phyloP scores from a whole-genome alignment of 64 coral and sea anemone species.

The Catalaphyllia jardinei region DNA sequence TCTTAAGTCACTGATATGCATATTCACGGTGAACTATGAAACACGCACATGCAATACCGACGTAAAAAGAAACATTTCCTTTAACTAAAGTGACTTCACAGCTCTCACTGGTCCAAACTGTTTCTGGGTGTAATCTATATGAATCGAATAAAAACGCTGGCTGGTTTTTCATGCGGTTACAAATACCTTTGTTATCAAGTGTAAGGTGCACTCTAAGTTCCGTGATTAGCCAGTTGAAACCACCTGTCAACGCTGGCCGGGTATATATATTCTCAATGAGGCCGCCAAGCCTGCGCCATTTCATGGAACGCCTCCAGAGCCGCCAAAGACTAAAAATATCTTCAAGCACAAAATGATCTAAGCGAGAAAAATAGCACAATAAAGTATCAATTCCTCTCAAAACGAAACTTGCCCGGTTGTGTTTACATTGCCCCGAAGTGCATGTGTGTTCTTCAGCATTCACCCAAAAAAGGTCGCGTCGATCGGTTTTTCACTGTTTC shows the following conservation, averaged over 20 bases:
- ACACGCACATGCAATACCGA: background rate
- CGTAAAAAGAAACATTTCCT: background rate
- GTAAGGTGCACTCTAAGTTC: background rate
- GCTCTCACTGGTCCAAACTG: too few species aligned
- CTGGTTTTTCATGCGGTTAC: background rate
- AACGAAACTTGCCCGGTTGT: too few species aligned
- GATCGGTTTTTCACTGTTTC: background rate
- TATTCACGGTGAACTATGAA: background rate
- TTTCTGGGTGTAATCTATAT: background rate
- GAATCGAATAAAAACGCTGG: background rate
- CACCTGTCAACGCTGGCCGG: background rate
- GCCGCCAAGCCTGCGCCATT: background rate
- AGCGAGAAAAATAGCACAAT: too few species aligned
- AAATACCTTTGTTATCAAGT: background rate
- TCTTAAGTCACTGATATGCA: background rate
- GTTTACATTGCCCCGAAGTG: too few species aligned
- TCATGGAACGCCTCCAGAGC: too few species aligned
- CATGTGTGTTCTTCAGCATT: background rate
- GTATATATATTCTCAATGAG: slow-evolving; percentile 10
- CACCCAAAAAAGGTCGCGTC: background rate
- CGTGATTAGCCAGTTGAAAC: slow-evolving; percentile 2
- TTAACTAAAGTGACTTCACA: background rate
- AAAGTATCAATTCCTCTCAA: too few species aligned
- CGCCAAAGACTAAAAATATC: background rate
- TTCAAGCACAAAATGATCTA: background rate